Evolutionary conservation across 1,140 invertebrate species (phyloP), one percentile per base, ranked within the genome.

Genomic region (Ceratina australensis): DNA sequence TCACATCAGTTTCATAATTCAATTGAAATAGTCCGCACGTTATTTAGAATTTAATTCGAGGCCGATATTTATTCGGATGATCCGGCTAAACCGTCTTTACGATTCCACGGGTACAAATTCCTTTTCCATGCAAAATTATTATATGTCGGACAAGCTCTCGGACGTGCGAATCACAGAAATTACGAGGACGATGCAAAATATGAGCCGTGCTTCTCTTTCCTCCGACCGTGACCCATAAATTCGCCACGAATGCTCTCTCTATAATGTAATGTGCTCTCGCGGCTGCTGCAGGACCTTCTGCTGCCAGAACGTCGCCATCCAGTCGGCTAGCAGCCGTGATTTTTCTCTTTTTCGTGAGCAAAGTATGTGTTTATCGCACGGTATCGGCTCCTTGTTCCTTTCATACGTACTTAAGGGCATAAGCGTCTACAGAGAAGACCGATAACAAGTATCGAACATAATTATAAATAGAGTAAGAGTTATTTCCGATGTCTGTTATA

Each of bases 191-290:
- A 72, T 42, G 59, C 59, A 49, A 78, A 72, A 78, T 72, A 78
- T 52, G 60, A 78, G 16, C 16, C n/a, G 74, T 16, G 28, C 66
- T 63, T 77, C 66, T 71, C 57, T 72, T 64, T 64, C 76, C 50
- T 64, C 49, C 68, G 76, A 78, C 69, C 76, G 69, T 78, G 69
- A 78, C 69, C 68, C 76, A 64, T 78, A 72, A 78, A 78, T 72
- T 28, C 22, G 49, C 49, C 49, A n/a, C 15, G 42, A 42, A 22
- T 26, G 60, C 24, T 24, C n/a, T 12, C 26, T n/a, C 3, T 59
- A 50, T 42, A 42, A 42, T 42, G 33, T 42, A 42, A 42, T 42
- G 33, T 42, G 54, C 49, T 68, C 24, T 22, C 18, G 18, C 16
- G 15, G 20, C 47, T 13, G 47, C 47, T 0, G 33, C 33, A 42